Conservation (phyloP, 2,888 invertebrate species). For the Nycteola revayana region DNA sequence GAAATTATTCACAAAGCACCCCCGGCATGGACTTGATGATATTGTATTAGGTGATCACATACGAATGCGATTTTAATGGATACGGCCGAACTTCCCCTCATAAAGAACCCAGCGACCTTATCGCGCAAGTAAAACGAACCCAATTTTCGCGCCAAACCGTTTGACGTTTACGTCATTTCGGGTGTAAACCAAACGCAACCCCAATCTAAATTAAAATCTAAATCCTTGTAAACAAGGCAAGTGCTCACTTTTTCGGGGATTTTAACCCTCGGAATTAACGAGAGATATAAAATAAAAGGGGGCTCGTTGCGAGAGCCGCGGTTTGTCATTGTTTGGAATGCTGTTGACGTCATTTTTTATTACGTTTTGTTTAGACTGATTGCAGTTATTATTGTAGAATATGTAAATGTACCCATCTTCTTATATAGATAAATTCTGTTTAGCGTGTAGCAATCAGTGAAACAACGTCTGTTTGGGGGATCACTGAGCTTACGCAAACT, state of each 20-base stretch:
- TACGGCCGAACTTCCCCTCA: conserved; percentile 49
- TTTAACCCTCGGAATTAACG: conserved; percentile 81
- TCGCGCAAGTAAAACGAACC: conserved; percentile 37
- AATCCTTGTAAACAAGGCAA: conserved; percentile 84
- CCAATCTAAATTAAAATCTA: conserved; percentile 84
- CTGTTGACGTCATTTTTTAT: conserved; percentile 25
- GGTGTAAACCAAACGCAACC: conserved; percentile 47
- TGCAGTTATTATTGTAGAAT: no score
- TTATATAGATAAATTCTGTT: no score
- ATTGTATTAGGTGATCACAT: conserved; percentile 83
- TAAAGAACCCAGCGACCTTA: conserved; percentile 42
- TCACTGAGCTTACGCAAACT: no score
- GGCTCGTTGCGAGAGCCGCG: conserved; percentile 47
- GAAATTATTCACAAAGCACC: conserved; percentile 80
- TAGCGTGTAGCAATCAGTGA: no score
- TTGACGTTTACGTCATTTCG: conserved; percentile 58
- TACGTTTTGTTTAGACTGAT: conserved; percentile 7
- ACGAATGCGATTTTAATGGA: conserved; percentile 82
- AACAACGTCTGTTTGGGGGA: no score
- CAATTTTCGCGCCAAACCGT: conserved; percentile 40
- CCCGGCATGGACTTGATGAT: conserved; percentile 75
- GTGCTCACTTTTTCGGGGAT: conserved; percentile 83
- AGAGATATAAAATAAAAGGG: conserved; percentile 66
- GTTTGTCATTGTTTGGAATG: conserved; percentile 47
- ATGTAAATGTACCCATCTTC: no score